Evolutionary conservation across 2,113 vertebrate species (phyloP), one percentile per base, ranked within the genome.

Genomic region (Proterorhinus semilunaris): DNA sequence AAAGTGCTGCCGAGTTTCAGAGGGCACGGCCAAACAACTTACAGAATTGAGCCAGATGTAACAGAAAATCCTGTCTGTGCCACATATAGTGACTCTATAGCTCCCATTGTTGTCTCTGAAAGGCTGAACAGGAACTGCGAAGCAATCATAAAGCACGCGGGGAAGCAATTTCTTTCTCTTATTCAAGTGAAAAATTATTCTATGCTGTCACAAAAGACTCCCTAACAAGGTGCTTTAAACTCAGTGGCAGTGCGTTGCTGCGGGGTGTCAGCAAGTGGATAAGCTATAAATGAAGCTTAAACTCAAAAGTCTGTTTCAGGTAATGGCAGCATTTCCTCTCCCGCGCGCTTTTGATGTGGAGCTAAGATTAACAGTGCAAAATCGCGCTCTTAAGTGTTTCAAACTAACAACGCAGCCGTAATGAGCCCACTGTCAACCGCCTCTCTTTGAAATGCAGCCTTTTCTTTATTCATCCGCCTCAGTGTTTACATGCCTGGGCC

Each of bases 111-210:
- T 88, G 71, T 80, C 69, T 76, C 57, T 84, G 74, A 88, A 89
- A 88, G 80, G 79, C 75, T 57, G 75, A 84, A 85, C 71, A 76
- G 74, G 79, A 88, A 86, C 76, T 80, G 78, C 66, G 76, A 81
- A 70, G 88, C 84, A 88, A 88, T 89, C 87, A 89, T 76, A 88
- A 90, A 88, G 82, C 86, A 79, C 75, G 82, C 85, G 76, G 83
- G 80, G 86, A 89, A 88, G 88, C 88, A 88, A 90, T 91, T 89
- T 91, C 84, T 89, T 86, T 89, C 86, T 91, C 87, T 89, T 89
- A 91, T 90, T 92, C 86, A 86, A 89, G 89, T 90, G 91, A 89
- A 86, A 91, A 90, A 89, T 89, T 80, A 88, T 90, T 90, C 85
- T 58, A 62, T 68, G 88, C 86, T 81, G 88, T 87, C 87, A 90